A percentile compares a stretch with the other conserved stretches of the same genome.
Evolutionary conservation across 2,797 vertebrate genomes (phyloP).

Genomic region (Platyrinchus mystaceus): DNA sequence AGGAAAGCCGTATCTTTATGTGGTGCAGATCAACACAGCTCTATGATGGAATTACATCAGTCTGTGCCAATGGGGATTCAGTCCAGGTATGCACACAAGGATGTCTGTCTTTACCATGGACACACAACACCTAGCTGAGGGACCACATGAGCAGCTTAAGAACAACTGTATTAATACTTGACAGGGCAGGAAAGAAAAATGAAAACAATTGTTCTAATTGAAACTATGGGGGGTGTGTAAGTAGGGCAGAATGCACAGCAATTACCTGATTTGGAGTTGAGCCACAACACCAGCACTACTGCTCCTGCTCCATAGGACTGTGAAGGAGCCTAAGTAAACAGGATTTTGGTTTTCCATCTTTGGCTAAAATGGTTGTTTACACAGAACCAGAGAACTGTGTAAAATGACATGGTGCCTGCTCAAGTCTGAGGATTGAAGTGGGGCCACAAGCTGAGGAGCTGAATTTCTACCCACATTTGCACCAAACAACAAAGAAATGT

Average conservation of each 20-base stretch:
- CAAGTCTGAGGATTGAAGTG: background rate
- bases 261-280: conserved; percentile 56
- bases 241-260: conserved; percentile 48
- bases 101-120: conserved; percentile 37
- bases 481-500: background rate
- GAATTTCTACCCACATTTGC: background rate
- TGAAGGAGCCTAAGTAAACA: background rate
- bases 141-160: conserved; percentile 15
- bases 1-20: background rate
- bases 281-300: background rate
- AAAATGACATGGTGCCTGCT: background rate
- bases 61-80: background rate
- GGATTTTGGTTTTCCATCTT: conserved; percentile 13
- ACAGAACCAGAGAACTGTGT: background rate
- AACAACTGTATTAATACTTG: conserved; percentile 36
- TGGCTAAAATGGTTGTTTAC: background rate
- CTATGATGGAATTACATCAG: background rate
- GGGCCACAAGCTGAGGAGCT: background rate
- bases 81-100: background rate
- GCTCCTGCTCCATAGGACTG: background rate
- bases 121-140: conserved; percentile 36
- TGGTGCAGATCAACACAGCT: background rate
- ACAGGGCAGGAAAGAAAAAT: conserved; percentile 54
- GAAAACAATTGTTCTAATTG: conserved; percentile 65
- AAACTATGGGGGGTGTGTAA: conserved; percentile 51